These are phyloP conservation scores for Oxygymnocypris stewartii DNA, from an alignment of 2,113 vertebrate species.

Conservation along the genomic window DNA sequence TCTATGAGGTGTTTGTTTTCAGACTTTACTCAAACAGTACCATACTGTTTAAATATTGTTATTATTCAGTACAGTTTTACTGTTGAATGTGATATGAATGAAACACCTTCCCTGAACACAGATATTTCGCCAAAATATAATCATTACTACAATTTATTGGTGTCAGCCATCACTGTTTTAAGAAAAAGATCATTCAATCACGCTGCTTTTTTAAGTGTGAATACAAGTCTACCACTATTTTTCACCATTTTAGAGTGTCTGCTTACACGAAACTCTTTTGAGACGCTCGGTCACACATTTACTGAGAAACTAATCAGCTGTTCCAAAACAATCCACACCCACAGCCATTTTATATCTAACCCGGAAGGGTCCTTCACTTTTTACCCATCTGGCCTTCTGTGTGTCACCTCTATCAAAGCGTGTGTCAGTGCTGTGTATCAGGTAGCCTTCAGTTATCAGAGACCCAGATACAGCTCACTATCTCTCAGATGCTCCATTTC, in stretches of 20 bases:
- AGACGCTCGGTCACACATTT: not conserved
- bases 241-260: not conserved
- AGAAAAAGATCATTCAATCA: not conserved
- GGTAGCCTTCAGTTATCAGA: slow-evolving; percentile 6
- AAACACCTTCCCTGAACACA: not conserved
- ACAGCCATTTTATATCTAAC: slow-evolving; percentile 13
- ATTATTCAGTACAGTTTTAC: not conserved
- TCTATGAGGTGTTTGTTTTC: not conserved
- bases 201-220: not conserved
- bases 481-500: slow-evolving; percentile 50
- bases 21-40: not conserved
- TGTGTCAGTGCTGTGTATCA: not conserved
- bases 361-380: slow-evolving; percentile 19
- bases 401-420: not conserved
- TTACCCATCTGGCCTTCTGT: not conserved
- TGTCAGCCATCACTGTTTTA: not conserved
- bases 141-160: not conserved
- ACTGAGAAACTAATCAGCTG: not conserved
- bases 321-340: slow-evolving; percentile 15
- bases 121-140: not conserved
- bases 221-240: not conserved
- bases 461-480: slow-evolving; percentile 34
- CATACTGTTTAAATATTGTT: not conserved
- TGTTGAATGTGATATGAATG: not conserved
- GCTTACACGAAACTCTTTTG: slow-evolving; percentile 12